Evolutionary conservation across 2,113 vertebrate species (phyloP), one percentile per base, ranked within the genome.

Genomic region (Pseudonaja textilis): DNA sequence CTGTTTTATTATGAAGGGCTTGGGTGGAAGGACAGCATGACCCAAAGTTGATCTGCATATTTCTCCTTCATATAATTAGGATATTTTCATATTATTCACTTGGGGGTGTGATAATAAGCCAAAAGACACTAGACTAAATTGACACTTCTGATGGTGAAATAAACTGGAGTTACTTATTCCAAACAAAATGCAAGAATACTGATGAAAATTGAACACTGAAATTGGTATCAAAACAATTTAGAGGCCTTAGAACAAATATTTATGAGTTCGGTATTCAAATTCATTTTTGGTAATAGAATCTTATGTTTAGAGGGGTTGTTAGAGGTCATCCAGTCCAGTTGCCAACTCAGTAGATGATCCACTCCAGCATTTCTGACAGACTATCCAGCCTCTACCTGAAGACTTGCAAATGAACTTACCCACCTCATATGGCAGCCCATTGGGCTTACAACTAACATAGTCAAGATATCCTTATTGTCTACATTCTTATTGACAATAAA

Each of bases 1-100:
- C 74, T 85, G 52, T 57, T 92, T 54, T 25, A 69, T 92, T 89
- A 61, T 93, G 59, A 64, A 85, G n/a, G 56, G 55, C 39, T 57
- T 56, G 50, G 92, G 87, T 90, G 69, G 89, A 86, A 47, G 61
- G 39, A 90, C 92, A 87, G 89, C 42, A 52, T 45, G 29, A 61
- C 55, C 45, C 55, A 86, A 55, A 42, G 45, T 52, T 26, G 59
- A 93, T 93, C 54, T 93, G 55, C 74, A 86, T 90, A 86, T 90
- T 93, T 90, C 69, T 50, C 88, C 69, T 39, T 52, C 57, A 88
- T 88, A 39, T 59, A 52, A 42, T 74, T 22, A 92, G n/a, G 50
- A 55, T 88, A 89, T 88, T 92, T 92, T 50, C 86, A 88, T 74
- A 26, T 88, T 92, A 74, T 55, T 88, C 91, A 74, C 86, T 88